Conservation (phyloP, 2,797 vertebrate species). For the Aphelocoma californica region DNA sequence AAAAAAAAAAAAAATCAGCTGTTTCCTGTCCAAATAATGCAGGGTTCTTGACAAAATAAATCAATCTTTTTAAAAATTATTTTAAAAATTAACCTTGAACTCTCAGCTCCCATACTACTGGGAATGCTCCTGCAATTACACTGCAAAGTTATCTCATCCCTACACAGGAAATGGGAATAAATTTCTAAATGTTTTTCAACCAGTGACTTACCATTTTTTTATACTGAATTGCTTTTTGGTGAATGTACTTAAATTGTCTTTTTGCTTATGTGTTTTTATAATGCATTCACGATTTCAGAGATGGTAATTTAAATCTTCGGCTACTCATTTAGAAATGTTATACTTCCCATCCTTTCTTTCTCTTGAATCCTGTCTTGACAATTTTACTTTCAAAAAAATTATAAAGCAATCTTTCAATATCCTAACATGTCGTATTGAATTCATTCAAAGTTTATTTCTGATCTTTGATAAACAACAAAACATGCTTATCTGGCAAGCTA, state of each 20-base stretch:
- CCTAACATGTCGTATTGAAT: not conserved
- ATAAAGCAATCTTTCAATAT: not conserved
- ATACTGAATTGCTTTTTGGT: not conserved
- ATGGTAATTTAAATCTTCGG: not conserved
- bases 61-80: not conserved
- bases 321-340: not conserved
- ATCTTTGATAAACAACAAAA: not conserved
- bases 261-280: not conserved
- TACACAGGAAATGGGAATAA: not conserved
- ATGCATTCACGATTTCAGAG: not conserved
- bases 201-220: not conserved
- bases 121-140: not conserved
- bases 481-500: not conserved
- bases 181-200: not conserved
- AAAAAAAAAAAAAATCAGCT: not conserved
- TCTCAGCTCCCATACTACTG: not conserved
- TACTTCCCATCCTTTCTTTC: not conserved
- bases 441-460: not conserved
- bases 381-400: not conserved
- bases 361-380: not conserved
- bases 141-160: not conserved
- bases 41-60: not conserved
- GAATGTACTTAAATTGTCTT: not conserved
- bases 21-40: not conserved
- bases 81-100: not conserved